Conservation (phyloP, 2,797 vertebrate genomes). For the Bradypodion ventrale region DNA sequence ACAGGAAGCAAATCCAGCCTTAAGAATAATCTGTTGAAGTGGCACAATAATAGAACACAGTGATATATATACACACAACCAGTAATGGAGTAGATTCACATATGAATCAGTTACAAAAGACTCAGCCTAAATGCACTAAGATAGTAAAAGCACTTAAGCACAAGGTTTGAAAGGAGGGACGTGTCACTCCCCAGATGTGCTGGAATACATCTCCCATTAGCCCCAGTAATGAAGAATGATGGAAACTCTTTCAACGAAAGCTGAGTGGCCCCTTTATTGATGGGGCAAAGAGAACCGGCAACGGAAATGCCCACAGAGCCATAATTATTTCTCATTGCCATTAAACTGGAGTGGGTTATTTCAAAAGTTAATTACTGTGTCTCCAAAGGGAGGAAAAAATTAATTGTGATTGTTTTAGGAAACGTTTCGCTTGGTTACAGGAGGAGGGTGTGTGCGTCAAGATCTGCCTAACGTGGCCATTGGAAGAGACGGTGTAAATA, state of each 20-base stretch:
- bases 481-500: conserved; percentile 53
- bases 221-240: not conserved
- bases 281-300: not conserved
- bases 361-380: conserved; percentile 35
- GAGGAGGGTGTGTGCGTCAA: conserved; percentile 8
- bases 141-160: too few species aligned
- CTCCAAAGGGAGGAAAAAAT: conserved; percentile 17
- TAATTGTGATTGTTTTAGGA: conserved; percentile 45
- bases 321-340: conserved; percentile 15
- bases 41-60: too few species aligned
- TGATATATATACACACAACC: too few species aligned
- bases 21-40: too few species aligned
- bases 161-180: not conserved
- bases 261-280: not conserved
- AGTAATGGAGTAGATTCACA: too few species aligned
- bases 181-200: too few species aligned
- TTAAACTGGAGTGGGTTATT: not conserved
- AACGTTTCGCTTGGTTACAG: conserved; percentile 30
- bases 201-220: too few species aligned
- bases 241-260: too few species aligned
- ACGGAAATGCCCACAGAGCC: not conserved
- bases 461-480: conserved; percentile 19
- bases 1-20: too few species aligned
- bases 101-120: too few species aligned
- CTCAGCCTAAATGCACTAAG: too few species aligned